These are phyloP conservation scores for Coptotermes formosanus DNA, from an alignment of 1,140 invertebrate species.

Conservation along the genomic window DNA sequence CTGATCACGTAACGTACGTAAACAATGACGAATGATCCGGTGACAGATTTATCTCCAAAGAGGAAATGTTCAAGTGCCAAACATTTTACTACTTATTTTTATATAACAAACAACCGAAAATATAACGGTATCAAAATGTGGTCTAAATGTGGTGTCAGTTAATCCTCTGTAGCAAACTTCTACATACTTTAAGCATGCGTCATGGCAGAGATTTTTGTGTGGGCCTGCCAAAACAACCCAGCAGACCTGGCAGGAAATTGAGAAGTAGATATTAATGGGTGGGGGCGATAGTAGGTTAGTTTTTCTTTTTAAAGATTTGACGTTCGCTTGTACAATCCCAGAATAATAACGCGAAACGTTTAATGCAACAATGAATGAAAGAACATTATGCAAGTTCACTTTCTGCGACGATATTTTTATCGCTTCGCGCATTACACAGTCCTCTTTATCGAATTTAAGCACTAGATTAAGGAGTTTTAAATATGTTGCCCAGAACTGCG, in stretches of 20 bases:
- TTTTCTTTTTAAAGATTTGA: too few relatives aligned
- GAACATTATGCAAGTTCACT: too few relatives aligned
- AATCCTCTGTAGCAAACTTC: neutral
- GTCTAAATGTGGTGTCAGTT: neutral
- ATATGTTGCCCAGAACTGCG: too few relatives aligned
- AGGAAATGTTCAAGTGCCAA: neutral
- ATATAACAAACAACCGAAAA: neutral
- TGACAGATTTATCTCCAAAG: neutral
- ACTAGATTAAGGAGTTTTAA: too few relatives aligned
- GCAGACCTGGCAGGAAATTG: neutral
- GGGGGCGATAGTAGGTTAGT: too few relatives aligned
- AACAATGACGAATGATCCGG: neutral
- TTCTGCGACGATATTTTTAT: too few relatives aligned
- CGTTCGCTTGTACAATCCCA: too few relatives aligned
- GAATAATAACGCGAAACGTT: too few relatives aligned
- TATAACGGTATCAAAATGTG: neutral
- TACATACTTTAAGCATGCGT: neutral
- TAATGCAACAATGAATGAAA: too few relatives aligned
- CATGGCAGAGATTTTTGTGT: neutral
- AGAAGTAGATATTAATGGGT: neutral
- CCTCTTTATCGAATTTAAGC: too few relatives aligned
- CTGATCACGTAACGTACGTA: neutral
- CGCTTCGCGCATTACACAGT: too few relatives aligned
- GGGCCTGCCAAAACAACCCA: neutral
- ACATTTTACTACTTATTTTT: neutral